Evolutionary conservation across 2,888 invertebrate species (phyloP), one percentile per base, ranked within the genome.

Genomic region (Cosmia trapezina): DNA sequence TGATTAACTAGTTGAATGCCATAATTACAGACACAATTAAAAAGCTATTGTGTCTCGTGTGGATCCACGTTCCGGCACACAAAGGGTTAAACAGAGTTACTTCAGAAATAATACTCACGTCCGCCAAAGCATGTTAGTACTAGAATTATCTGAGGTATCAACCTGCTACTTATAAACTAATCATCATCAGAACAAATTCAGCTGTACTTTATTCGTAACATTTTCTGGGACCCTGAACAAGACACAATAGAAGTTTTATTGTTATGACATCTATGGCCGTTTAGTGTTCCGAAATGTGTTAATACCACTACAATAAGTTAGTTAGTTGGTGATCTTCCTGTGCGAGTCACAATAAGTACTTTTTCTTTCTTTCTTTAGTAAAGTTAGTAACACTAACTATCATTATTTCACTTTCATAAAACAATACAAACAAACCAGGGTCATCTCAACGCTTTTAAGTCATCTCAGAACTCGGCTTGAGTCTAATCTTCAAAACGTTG

Each of bases 371-470:
- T 4, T 3, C 33, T 33, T 3, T 4, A 33, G 33, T 33, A 33
- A 33, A 68, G 19, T 49, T 22, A 49, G 4, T n/a, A 12, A 64
- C 1, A 7, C 8, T 9, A 28, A 56, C 12, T 33, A 57, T 37
- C 0, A 11, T 14, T 53, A 28, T 1, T 2, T 22, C 53, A 17
- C 6, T 54, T 66, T 9, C 5, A 43, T 37, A 19, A 19, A 63
- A 70, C 37, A 66, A 62, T 37, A 14, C 6, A 59, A 49, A 28
- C 1, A 61, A 65, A 51, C 57, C 41, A 45, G n/a, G 61, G 61
- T 54, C 57, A 65, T 33, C 12, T 9, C 1, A 12, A 51, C 83
- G 72, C 73, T 83, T 83, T 47, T 78, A 80, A 66, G 80, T 68
- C 68, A 66, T 78, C 79, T 54, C 11, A 49, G 14, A 61, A 65